Base-by-base conservation (phyloP, 2,113 vertebrate species). In the Cheilinus undulatus region DNA sequence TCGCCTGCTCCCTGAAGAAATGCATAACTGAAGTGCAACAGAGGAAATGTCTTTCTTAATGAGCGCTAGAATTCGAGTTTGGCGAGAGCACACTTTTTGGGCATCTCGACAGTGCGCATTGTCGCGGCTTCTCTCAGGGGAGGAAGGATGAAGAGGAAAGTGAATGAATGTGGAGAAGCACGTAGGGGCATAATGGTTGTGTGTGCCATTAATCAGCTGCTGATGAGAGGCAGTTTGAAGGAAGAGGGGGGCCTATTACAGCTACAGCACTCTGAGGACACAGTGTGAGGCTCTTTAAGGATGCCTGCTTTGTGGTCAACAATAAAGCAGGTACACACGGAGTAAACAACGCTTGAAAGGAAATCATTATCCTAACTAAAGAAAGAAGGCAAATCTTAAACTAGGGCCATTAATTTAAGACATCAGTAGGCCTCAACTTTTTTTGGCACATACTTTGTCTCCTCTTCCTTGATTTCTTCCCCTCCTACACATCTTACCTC, bases 181-280 rank as follows among this genome's bases (percentile, higher is more conserved):
- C 1, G 36, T 76, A 14, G 72, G 76, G 75, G 87, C 86, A 91
- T 89, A 84, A 88, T 40, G 72, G 60, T 76, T 71, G 58, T 65
- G 78, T 83, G 82, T 89, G 78, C 80, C 83, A 88, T 91, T 89
- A 92, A 90, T 92, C 91, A 91, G 89, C 12, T 1, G 69, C 71
- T 90, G 87, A 91, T 87, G 86, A 88, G 89, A 83, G 79, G 78
- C 77, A 72, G 86, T 85, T 82, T 80, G 86, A 57, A 66, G 77
- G 65, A 75, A 77, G 80, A 82, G 83, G 76, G 86, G 80, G 71
- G 72, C 69, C 82, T 72, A 77, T 90, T 87, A 84, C 80, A 45
- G 69, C 78, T 26, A 78, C 23, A 43, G 73, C 38, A 67, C 86
- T 86, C 88, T 72, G 50, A 80, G 88, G 82, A 82, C 86, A 65